phyloP scores from a whole-genome alignment of 2,888 invertebrate genomes.

The Ferrisia virgata region DNA sequence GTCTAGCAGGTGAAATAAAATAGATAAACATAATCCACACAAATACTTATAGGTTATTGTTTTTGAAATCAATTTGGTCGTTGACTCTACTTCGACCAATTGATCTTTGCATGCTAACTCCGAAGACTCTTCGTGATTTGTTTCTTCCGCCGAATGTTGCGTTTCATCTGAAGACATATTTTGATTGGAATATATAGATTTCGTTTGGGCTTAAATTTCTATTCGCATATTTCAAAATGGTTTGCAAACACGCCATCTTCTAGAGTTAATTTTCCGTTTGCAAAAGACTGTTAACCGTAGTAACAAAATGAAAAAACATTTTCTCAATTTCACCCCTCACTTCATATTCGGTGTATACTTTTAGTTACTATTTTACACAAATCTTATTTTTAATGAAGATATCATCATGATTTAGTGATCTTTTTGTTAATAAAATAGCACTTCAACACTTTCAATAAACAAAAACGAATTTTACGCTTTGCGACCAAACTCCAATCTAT shows the following conservation, averaged over 20 bases:
- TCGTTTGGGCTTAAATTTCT: background rate
- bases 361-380: too few species aligned
- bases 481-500: too few species aligned
- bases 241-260: background rate
- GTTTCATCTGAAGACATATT: background rate
- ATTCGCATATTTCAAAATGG: background rate
- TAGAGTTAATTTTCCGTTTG: background rate
- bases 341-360: too few species aligned
- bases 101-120: background rate
- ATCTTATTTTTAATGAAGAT: too few species aligned
- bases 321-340: too few species aligned
- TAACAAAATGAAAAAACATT: too few species aligned
- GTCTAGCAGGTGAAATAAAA: conserved; percentile 67
- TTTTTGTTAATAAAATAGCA: too few species aligned
- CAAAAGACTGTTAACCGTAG: too few species aligned
- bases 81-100: background rate
- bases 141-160: background rate
- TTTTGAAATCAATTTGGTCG: background rate
- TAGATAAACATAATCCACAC: conserved; percentile 64
- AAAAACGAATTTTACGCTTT: too few species aligned
- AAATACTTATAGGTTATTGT: conserved; percentile 54
- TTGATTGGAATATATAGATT: background rate
- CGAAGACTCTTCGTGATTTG: background rate
- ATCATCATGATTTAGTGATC: too few species aligned
- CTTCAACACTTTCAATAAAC: too few species aligned